Evolutionary conservation across 1,140 invertebrate species (phyloP).

Genomic region (Vanessa atalanta): DNA sequence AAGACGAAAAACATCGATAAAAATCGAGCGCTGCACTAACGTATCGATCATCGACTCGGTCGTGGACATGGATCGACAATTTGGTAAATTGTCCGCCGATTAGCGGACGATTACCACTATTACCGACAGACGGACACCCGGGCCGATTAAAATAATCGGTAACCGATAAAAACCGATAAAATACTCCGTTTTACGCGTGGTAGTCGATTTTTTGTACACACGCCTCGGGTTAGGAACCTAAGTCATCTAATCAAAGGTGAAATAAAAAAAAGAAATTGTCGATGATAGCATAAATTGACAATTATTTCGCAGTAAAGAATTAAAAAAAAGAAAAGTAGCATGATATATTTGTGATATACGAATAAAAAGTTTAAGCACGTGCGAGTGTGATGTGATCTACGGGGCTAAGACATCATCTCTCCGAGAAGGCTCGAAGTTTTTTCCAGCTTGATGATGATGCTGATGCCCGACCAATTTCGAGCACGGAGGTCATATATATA

Average conservation of each 20-base stretch:
- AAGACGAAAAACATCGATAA: slow-evolving; percentile 50
- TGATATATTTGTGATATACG: too few relatives aligned
- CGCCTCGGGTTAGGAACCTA: slow-evolving; percentile 39
- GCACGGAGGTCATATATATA: too few relatives aligned
- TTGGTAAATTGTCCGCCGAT: slow-evolving; percentile 78
- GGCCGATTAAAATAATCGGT: slow-evolving; percentile 77
- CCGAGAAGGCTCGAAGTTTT: too few relatives aligned
- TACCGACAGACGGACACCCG: slow-evolving; percentile 77
- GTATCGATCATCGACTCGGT: slow-evolving; percentile 61
- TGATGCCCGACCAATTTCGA: too few relatives aligned
- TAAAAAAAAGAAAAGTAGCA: neutral
- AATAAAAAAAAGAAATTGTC: neutral
- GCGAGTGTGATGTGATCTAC: too few relatives aligned
- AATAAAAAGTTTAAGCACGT: too few relatives aligned
- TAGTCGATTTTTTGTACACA: slow-evolving; percentile 55
- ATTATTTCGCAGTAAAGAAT: neutral
- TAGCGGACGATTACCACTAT: slow-evolving; percentile 78
- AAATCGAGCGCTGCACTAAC: slow-evolving; percentile 54
- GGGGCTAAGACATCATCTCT: too few relatives aligned
- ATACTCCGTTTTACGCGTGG: slow-evolving; percentile 57
- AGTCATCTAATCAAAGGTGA: slow-evolving; percentile 23
- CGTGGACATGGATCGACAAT: slow-evolving; percentile 77
- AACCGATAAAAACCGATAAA: slow-evolving; percentile 74
- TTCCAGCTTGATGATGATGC: too few relatives aligned
- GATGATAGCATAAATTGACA: neutral